Conservation (phyloP, 2,113 vertebrate species). For the Setophaga petechia region DNA sequence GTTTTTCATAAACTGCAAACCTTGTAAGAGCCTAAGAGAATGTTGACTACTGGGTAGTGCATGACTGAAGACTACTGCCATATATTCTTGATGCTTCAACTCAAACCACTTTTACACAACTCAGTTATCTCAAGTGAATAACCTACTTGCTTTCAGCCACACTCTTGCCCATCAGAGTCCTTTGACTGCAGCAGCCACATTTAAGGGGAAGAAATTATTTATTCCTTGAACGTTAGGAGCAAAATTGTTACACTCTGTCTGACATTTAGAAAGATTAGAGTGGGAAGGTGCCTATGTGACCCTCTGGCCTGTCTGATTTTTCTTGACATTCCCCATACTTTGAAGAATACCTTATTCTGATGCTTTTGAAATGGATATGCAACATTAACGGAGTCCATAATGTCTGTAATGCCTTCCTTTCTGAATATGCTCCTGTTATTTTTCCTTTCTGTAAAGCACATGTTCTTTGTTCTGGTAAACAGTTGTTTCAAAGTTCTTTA, state of each 20-base stretch:
- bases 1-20: constrained; percentile 72
- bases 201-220: not conserved
- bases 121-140: not conserved
- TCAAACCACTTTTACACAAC: not conserved
- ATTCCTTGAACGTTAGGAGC: not conserved
- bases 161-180: not conserved
- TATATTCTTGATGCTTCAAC: not conserved
- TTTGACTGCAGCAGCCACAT: not conserved
- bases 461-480: constrained; percentile 12
- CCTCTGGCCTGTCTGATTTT: not conserved
- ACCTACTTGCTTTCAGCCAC: not conserved
- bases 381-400: not conserved
- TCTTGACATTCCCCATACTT: not conserved
- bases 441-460: not conserved
- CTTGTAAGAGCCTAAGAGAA: constrained; percentile 48
- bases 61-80: constrained; percentile 5
- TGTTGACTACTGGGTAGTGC: constrained; percentile 23
- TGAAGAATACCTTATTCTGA: not conserved
- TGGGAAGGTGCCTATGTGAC: not conserved
- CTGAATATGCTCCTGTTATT: not conserved
- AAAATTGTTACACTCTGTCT: not conserved
- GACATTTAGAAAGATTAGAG: not conserved
- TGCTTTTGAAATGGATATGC: not conserved
- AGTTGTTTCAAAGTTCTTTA: constrained; percentile 23
- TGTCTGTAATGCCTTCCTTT: not conserved